phyloP scores from a whole-genome alignment of 2,888 invertebrate species.

The Pseudanteris insignis region DNA sequence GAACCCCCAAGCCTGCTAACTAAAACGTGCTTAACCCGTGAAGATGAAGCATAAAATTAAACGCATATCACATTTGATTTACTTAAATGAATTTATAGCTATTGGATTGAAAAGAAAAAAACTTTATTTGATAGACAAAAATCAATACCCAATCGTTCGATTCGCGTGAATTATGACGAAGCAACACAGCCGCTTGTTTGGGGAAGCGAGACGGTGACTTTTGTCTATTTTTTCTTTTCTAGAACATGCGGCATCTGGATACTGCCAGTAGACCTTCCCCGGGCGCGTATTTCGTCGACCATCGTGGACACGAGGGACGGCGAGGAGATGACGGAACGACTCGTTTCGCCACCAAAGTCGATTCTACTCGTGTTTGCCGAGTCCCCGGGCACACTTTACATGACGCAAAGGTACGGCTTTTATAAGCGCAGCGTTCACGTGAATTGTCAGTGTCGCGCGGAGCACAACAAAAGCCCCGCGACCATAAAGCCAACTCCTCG shows the following conservation, averaged over 20 bases:
- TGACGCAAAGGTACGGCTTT: slow-evolving; percentile 26
- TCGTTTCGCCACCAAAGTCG: slow-evolving; percentile 44
- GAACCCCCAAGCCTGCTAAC: too few relatives aligned
- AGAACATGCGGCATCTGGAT: slow-evolving; percentile 47
- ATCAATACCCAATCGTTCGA: too few relatives aligned
- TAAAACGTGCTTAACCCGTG: too few relatives aligned
- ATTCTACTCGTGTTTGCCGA: slow-evolving; percentile 35
- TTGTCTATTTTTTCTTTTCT: slow-evolving; percentile 55
- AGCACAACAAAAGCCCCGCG: slow-evolving; percentile 18
- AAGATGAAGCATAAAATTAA: too few relatives aligned
- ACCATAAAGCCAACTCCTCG: slow-evolving; percentile 29
- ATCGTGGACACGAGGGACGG: slow-evolving; percentile 8
- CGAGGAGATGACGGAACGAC: slow-evolving; percentile 24
- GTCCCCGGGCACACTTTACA: slow-evolving; percentile 16
- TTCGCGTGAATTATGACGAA: too few relatives aligned
- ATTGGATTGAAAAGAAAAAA: too few relatives aligned
- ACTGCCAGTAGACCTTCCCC: slow-evolving; percentile 41
- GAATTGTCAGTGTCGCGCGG: slow-evolving; percentile 33
- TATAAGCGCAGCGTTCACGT: slow-evolving; percentile 27
- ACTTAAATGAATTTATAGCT: too few relatives aligned
- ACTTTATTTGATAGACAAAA: too few relatives aligned
- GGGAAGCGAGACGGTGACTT: too few relatives aligned
- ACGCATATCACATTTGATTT: too few relatives aligned
- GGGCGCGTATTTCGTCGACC: slow-evolving; percentile 22
- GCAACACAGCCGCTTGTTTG: too few relatives aligned